Percentiles rank a stretch among this genome's conserved stretches.
Conservation (phyloP, 2,888 invertebrate species). For the Stictocephala bisonia region DNA sequence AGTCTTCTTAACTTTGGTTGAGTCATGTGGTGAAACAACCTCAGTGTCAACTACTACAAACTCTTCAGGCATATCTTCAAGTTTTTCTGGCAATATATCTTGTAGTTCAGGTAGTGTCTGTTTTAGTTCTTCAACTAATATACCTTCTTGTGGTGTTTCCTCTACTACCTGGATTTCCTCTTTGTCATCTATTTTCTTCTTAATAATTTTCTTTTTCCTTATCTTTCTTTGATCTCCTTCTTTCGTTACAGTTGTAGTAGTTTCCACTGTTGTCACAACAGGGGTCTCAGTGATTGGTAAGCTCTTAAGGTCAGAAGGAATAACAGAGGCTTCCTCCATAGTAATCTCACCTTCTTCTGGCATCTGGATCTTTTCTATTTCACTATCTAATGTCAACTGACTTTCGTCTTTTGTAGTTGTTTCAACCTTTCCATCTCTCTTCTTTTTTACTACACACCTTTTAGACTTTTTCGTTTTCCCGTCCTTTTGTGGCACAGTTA, state of each 20-base stretch:
- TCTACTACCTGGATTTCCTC: conserved; percentile 46
- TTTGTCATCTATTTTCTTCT: conserved; percentile 57
- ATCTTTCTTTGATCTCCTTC: conserved; percentile 65
- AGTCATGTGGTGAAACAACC: conserved; percentile 53
- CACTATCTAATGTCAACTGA: too few species aligned
- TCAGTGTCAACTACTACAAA: conserved; percentile 28
- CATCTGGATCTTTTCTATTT: conserved; percentile 55
- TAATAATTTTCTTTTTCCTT: conserved; percentile 63
- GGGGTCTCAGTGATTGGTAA: too few species aligned
- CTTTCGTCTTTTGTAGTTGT: conserved; percentile 8
- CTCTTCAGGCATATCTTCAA: conserved; percentile 57
- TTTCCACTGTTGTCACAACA: conserved; percentile 60
- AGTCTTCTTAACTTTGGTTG: conserved; percentile 42
- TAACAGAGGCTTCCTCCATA: conserved; percentile 22
- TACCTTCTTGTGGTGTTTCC: conserved; percentile 61
- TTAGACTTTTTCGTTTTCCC: conserved; percentile 45
- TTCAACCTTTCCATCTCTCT: conserved; percentile 48
- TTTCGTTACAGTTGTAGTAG: conserved; percentile 57
- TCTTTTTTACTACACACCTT: conserved; percentile 43
- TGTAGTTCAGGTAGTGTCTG: conserved; percentile 60
- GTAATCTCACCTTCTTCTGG: conserved; percentile 56
- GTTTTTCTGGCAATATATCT: conserved; percentile 61
- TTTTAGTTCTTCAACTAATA: conserved; percentile 49
- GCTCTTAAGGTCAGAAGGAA: conserved; percentile 1
- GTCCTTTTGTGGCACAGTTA: conserved; percentile 56